Percentiles rank a stretch among this genome's conserved stretches.
phyloP scores from a whole-genome alignment of 2,113 vertebrate genomes.

The Bungarus multicinctus region DNA sequence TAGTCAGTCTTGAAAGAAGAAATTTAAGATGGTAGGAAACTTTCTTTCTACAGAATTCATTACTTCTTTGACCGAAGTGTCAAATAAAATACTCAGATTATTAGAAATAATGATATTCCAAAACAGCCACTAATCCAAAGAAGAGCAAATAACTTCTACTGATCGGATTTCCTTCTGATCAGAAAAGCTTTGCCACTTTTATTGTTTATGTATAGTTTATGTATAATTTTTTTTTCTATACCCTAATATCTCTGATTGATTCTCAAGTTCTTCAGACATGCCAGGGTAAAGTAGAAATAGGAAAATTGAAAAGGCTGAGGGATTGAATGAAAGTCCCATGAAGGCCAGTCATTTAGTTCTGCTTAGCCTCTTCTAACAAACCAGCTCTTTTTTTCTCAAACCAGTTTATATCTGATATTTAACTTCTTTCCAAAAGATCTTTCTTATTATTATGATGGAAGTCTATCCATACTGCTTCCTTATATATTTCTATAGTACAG shows the following conservation, averaged over 20 bases:
- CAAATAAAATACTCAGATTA: constrained; percentile 38
- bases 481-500: neutral
- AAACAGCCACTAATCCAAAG: constrained; percentile 27
- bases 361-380: neutral
- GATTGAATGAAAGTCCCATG: neutral
- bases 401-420: neutral
- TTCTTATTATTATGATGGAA: neutral
- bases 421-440: neutral
- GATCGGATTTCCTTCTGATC: constrained; percentile 24
- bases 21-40: neutral
- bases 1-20: neutral
- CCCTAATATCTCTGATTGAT: constrained; percentile 18
- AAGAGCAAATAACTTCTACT: constrained; percentile 20
- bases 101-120: constrained; percentile 50
- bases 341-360: neutral
- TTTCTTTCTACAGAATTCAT: constrained; percentile 44
- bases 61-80: constrained; percentile 39
- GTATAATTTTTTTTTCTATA: constrained; percentile 23
- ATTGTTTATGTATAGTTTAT: constrained; percentile 33
- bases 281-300: neutral
- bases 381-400: neutral
- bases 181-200: constrained; percentile 7
- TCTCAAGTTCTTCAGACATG: neutral
- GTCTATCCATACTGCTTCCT: neutral
- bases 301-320: neutral